Conservation (phyloP, 2,113 vertebrate species). For the Daboia siamensis region DNA sequence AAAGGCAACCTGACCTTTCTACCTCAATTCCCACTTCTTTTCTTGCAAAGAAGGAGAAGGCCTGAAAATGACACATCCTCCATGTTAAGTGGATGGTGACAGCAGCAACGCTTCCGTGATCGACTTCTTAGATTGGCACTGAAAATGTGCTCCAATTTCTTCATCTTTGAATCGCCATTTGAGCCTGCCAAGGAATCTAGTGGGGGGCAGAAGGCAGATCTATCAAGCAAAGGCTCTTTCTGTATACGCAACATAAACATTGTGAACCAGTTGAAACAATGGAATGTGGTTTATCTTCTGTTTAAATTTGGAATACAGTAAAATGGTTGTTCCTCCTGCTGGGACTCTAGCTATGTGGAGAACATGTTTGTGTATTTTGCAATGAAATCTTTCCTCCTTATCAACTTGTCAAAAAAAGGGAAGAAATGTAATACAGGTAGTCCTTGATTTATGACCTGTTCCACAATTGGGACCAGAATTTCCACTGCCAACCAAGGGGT, state of each 20-base stretch:
- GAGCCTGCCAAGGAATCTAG: background rate
- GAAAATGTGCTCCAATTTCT: conserved; percentile 21
- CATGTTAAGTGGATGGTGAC: conserved; percentile 24
- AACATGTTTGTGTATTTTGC: background rate
- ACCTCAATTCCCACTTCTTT: background rate
- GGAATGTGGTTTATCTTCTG: no score
- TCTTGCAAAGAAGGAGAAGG: conserved; percentile 29
- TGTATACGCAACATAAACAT: background rate
- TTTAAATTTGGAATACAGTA: background rate
- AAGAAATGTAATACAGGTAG: background rate
- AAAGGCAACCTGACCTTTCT: background rate
- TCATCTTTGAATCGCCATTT: background rate
- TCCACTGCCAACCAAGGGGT: background rate
- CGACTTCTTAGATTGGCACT: conserved; percentile 26
- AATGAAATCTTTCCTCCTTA: background rate
- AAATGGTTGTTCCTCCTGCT: background rate
- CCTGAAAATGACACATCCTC: conserved; percentile 15
- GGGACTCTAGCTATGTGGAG: background rate
- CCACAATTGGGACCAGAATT: background rate
- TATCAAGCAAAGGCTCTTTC: conserved; percentile 15
- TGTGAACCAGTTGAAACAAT: background rate
- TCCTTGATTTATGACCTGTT: background rate
- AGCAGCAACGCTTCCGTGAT: conserved; percentile 17
- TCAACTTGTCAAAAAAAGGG: background rate
- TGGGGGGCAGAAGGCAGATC: conserved; percentile 20